Base-by-base conservation (phyloP, 2,113 vertebrate genomes). In the Hassar affinis region DNA sequence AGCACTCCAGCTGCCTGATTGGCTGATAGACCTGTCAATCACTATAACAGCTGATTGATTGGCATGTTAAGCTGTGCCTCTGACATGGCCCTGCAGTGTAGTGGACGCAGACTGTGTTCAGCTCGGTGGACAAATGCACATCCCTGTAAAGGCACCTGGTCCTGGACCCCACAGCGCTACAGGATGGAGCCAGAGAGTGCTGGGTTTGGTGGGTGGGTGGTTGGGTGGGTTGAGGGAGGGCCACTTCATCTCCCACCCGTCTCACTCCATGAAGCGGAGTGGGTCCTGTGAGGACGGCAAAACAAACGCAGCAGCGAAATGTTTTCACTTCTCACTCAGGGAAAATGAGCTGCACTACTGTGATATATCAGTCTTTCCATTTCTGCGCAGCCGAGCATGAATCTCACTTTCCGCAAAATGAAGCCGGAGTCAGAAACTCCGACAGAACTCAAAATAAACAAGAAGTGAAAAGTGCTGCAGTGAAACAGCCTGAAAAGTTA, bases 191-290 rank as follows among this genome's bases (percentile, higher is more conserved):
- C 81, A 30, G 62, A 57, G 72, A 77, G 74, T 84, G 79, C 69
- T 80, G 86, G 69, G 72, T 64, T 81, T 82, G 81, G 86, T 68
- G 49, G 81, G 84, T 76, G 74, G 84, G 84, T 75, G 45, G 69
- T 4, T 66, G 59, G 2, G 49, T 1, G 17, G 45, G 69, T 4
- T 1, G 66, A 56, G 72, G 62, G 80, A 82, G 86, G 86, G 84
- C 79, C 79, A 75, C 74, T 75, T 82, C 57, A 42, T 81, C 86
- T 86, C 69, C 79, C 86, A 88, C 86, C 85, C 66, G 56, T 84
- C 78, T 85, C 86, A 88, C 86, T 88, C 86, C 86, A 79, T 56
- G 27, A 68, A 35, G 17, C 45, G 86, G 86, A 88, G 86, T 84
- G 84, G 84, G 82, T 85, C 86, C 86, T 88, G 86, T 1, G 42